These are phyloP conservation scores for Calliphora vomitoria DNA, from an alignment of 2,888 invertebrate species.

Conservation along the genomic window DNA sequence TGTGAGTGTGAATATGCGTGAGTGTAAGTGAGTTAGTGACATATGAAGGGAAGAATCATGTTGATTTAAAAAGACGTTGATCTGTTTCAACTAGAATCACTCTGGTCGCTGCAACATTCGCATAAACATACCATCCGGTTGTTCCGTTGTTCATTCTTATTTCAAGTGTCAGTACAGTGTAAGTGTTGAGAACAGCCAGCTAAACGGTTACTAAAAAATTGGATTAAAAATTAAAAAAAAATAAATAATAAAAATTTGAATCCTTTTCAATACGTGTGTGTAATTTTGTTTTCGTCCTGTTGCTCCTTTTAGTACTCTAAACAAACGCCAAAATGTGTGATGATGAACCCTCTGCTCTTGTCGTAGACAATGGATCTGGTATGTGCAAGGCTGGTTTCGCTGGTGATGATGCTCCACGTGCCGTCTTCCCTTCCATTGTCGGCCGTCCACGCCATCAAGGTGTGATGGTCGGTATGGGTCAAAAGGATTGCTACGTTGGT, in stretches of 20 bases:
- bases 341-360: conserved; percentile 96
- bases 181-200: conserved; percentile 59
- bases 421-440: conserved; percentile 96
- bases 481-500: conserved; percentile 98
- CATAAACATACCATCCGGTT: conserved; percentile 79
- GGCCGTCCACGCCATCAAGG: conserved; percentile 97
- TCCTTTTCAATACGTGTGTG: conserved; percentile 39
- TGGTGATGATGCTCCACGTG: conserved; percentile 97
- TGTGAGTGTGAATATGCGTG: conserved; percentile 61
- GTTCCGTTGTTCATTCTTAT: conserved; percentile 72
- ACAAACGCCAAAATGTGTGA: conserved; percentile 89
- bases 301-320: conserved; percentile 63
- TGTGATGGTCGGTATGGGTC: conserved; percentile 99
- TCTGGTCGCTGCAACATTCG: conserved; percentile 83
- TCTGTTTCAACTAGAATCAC: conserved; percentile 80
- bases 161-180: conserved; percentile 76
- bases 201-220: background rate
- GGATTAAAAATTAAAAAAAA: conserved; percentile 18
- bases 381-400: conserved; percentile 99
- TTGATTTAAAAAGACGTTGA: conserved; percentile 78
- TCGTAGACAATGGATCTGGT: conserved; percentile 98
- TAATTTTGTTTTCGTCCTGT: conserved; percentile 45
- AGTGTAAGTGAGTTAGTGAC: conserved; percentile 64
- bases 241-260: conserved; percentile 3
- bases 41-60: conserved; percentile 70